Evolutionary conservation across 1,140 invertebrate species (phyloP).

Genomic region (Pomacea maculata): DNA sequence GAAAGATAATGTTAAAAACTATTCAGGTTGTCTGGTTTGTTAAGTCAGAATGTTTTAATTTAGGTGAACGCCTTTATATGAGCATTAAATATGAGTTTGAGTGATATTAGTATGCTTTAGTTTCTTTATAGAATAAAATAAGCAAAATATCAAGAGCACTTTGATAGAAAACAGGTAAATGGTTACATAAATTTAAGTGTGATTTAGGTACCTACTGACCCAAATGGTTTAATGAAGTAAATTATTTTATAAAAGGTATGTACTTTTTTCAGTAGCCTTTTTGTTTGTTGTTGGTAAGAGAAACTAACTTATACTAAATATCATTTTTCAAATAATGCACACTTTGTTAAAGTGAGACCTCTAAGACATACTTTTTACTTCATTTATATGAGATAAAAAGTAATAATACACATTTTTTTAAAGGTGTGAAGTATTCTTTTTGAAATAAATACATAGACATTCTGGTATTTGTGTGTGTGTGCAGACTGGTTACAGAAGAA

Average conservation of each 20-base stretch:
- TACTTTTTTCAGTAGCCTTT: no score
- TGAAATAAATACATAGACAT: background rate
- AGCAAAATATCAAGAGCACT: no score
- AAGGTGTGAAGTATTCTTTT: background rate
- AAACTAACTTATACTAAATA: background rate
- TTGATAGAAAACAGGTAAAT: no score
- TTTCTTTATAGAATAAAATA: no score
- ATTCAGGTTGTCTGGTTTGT: no score
- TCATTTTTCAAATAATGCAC: background rate
- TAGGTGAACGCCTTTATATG: background rate
- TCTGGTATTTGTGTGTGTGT: conserved; percentile 8
- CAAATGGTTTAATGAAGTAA: no score
- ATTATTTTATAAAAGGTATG: no score
- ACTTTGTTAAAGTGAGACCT: background rate
- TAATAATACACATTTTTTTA: background rate
- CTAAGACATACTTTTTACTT: background rate
- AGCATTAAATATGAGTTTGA: background rate
- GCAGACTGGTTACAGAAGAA: conserved; percentile 43
- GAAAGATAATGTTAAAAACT: background rate
- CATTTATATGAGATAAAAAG: background rate
- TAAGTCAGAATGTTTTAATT: background rate
- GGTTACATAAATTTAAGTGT: no score
- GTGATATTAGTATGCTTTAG: no score
- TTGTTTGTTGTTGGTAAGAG: background rate
- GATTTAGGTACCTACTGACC: no score